Base-by-base conservation (phyloP, 2,888 invertebrate genomes). In the Aleiodes alternator region DNA sequence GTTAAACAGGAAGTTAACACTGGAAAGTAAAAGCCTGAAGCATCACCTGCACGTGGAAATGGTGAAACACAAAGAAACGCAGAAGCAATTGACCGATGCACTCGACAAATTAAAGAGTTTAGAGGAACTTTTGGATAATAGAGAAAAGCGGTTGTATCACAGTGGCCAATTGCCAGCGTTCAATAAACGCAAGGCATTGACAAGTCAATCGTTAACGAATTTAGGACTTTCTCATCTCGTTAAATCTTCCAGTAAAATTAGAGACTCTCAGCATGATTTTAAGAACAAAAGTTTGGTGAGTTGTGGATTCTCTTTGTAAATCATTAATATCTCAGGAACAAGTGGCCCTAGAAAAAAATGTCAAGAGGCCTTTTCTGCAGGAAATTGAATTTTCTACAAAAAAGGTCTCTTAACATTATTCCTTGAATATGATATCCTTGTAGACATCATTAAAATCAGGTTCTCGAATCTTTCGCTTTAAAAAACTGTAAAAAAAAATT, bases 1-100 rank as follows among this genome's bases (percentile, higher is more conserved):
- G 79, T 90, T 96, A 78, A 93, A 95, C 75, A 92, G 95, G 57
- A 94, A 94, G 82, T 89, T 95, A 12, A 91, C 93, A 75, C 89
- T 96, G 50, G 96, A 96, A 87, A 91, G 92, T 3, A 96, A 96
- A 90, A 95, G 93, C 86, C 92, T 93, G 80, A 94, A 92, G 75
- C 94, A 95, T 80, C 94, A 95, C 85, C 87, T 96, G 14, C 92
- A 93, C 78, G 87, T 88, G 0, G 96, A 96, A 87, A 92, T 94
- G 71, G 91, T 91, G 71, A 95, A 94, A 81, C 93, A 94, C 78
- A 95, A 93, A 80, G 94, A 94, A 82, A 92, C 94, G 1, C 92
- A 95, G 80, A 92, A 92, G 56, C 93, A 94, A 78, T 90, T 96
- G 59, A 92, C 93, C 74, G 90, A 92, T 57, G 92, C 93, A 3